phyloP scores from a whole-genome alignment of 2,888 invertebrate genomes.

The Leptopterna dolabrata region DNA sequence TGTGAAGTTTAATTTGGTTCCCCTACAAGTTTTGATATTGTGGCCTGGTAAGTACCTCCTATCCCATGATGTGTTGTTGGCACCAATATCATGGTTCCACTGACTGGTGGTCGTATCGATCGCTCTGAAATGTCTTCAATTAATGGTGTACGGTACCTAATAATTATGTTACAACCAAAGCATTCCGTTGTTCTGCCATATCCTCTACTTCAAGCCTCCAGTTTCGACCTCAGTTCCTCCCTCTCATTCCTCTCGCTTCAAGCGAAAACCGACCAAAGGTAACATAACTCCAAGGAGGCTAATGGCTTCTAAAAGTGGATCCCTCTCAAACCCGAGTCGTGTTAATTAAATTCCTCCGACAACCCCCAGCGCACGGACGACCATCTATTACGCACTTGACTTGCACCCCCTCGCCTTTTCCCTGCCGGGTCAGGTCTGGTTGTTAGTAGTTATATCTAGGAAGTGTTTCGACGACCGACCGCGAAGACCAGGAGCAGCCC shows the following conservation, averaged over 20 bases:
- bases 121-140: too few species aligned
- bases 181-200: neutral
- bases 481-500: neutral
- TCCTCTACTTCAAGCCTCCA: neutral
- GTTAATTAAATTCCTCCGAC: conserved; percentile 47
- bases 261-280: conserved; percentile 30
- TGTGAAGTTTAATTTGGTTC: too few species aligned
- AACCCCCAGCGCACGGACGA: conserved; percentile 5
- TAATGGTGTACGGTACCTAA: too few species aligned
- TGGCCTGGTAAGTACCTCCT: too few species aligned
- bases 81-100: too few species aligned
- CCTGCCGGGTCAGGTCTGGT: neutral
- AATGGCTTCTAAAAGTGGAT: conserved; percentile 50
- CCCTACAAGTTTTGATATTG: too few species aligned
- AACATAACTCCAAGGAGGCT: conserved; percentile 47
- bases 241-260: neutral
- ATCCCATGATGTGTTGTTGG: too few species aligned
- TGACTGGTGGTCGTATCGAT: too few species aligned
- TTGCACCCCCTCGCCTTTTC: neutral
- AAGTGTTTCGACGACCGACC: neutral
- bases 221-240: neutral
- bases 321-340: conserved; percentile 44
- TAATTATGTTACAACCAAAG: too few species aligned
- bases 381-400: conserved; percentile 48
- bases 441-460: conserved; percentile 2